Conservation (phyloP, 2,888 invertebrate genomes). For the Euphydryas editha region DNA sequence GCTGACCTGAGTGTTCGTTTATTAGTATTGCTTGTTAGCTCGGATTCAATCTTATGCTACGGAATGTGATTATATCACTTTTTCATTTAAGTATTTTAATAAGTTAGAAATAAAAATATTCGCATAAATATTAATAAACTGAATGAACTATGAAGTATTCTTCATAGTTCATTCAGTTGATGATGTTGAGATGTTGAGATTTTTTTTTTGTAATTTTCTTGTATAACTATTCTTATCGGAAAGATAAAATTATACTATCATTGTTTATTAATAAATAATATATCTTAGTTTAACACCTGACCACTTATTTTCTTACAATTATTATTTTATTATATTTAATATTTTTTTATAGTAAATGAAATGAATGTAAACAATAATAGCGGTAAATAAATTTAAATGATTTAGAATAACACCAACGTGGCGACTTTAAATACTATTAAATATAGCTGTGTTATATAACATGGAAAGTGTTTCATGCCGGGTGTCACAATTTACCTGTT, state of each 20-base stretch:
- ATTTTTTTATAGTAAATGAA: background rate
- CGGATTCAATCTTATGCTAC: background rate
- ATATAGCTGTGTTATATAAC: slow-evolving; percentile 40
- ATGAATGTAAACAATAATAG: background rate
- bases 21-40: slow-evolving; percentile 1
- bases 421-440: slow-evolving; percentile 21
- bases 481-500: slow-evolving; percentile 33
- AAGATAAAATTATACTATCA: too few species aligned
- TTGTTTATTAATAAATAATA: too few species aligned
- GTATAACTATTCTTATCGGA: too few species aligned
- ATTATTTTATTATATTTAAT: background rate
- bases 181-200: too few species aligned
- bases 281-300: background rate
- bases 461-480: slow-evolving; percentile 49
- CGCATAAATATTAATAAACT: background rate
- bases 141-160: background rate
- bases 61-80: slow-evolving; percentile 1
- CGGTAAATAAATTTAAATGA: slow-evolving; percentile 19
- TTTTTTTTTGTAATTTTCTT: too few species aligned
- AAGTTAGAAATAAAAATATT: background rate
- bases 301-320: background rate
- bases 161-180: too few species aligned
- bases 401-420: slow-evolving; percentile 28
- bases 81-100: background rate
- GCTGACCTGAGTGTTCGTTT: background rate